Percentiles rank a stretch among this genome's conserved stretches.
Conservation (phyloP, 2,888 invertebrate genomes). For the Lepas anatifera region DNA sequence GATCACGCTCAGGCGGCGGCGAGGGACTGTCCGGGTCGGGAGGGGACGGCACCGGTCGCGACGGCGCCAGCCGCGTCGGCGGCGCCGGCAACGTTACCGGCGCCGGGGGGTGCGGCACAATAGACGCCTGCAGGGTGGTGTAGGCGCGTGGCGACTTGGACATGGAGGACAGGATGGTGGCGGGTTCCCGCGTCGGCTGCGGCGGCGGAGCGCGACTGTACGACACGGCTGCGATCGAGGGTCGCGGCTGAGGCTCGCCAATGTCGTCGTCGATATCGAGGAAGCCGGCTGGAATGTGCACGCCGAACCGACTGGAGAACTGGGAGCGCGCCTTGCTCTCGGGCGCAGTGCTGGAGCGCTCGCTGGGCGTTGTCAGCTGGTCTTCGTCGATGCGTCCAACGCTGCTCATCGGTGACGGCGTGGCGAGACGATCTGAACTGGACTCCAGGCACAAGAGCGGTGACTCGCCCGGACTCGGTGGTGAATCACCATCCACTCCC, state of each 20-base stretch:
- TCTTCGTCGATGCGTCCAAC: not conserved
- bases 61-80: not conserved
- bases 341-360: not conserved
- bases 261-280: slow-evolving; percentile 3
- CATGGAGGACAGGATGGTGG: not conserved
- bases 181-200: not conserved
- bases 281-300: slow-evolving; percentile 11
- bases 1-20: not conserved
- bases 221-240: not conserved
- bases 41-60: not conserved
- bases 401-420: slow-evolving; percentile 11
- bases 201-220: not conserved
- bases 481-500: not conserved
- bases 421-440: not conserved
- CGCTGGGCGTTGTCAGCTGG: not conserved
- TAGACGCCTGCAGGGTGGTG: not conserved
- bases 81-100: not conserved
- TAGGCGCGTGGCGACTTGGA: not conserved
- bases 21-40: not conserved
- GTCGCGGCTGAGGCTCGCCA: not conserved
- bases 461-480: slow-evolving; percentile 5
- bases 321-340: not conserved
- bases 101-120: not conserved
- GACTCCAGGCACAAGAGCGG: slow-evolving; percentile 7
- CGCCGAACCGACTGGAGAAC: slow-evolving; percentile 2